These are phyloP conservation scores for Dryadula phaetusa DNA, from an alignment of 2,888 invertebrate species.

Conservation along the genomic window DNA sequence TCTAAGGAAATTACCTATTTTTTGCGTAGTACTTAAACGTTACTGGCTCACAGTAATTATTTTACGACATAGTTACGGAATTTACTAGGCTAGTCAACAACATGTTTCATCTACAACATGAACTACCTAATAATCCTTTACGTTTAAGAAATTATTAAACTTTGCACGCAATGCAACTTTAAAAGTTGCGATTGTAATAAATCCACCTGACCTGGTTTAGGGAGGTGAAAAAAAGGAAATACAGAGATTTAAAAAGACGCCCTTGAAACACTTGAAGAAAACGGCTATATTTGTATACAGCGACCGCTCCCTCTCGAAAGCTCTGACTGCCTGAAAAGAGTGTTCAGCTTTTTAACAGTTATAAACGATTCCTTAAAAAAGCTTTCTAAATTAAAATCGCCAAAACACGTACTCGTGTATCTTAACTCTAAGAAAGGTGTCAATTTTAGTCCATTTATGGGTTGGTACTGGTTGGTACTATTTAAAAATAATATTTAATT, in stretches of 20 bases:
- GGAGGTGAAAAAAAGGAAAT: slow-evolving; percentile 42
- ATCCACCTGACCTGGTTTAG: slow-evolving; percentile 42
- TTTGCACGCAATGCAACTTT: not conserved
- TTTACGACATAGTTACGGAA: not conserved
- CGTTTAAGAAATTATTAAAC: not conserved
- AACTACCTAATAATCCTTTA: slow-evolving; percentile 11
- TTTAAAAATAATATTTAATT: too few species aligned
- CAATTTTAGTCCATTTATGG: too few species aligned
- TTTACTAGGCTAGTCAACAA: not conserved
- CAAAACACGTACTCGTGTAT: too few species aligned
- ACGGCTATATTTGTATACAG: slow-evolving; percentile 43
- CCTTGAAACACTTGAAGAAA: slow-evolving; percentile 41
- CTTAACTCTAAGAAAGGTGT: too few species aligned
- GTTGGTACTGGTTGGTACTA: too few species aligned
- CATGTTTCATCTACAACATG: not conserved
- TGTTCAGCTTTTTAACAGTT: slow-evolving; percentile 31
- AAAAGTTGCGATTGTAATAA: slow-evolving; percentile 35
- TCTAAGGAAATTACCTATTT: too few species aligned
- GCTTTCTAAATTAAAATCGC: not conserved
- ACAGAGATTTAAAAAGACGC: slow-evolving; percentile 43
- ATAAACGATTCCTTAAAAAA: slow-evolving; percentile 23
- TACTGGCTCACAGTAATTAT: not conserved
- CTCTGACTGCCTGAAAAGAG: slow-evolving; percentile 34
- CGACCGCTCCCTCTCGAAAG: slow-evolving; percentile 33
- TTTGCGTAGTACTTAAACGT: too few species aligned